Evolutionary conservation across 2,797 vertebrate species (phyloP), one percentile per base, ranked within the genome.

Genomic region (Scyliorhinus canicula): DNA sequence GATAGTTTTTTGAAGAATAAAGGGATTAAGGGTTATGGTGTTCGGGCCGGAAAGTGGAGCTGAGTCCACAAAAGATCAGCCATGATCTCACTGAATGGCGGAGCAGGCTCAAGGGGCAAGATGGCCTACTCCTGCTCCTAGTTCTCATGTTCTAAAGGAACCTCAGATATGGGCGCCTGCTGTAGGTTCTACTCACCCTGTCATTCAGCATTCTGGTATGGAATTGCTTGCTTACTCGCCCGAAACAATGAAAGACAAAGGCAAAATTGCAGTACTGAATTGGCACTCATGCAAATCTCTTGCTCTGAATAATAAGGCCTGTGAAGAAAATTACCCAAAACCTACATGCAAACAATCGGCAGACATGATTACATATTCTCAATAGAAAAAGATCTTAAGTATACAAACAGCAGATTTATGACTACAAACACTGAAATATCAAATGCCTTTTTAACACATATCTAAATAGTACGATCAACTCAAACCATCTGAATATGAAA

Each of bases 371-470:
- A 94, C 67, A 94, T 16, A 60, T 79, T 16, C 40, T 65, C 57
- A 44, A 26, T 55, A 69, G 90, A 52, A 94, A 94, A 74, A 93
- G 47, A 60, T 93, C 90, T 60, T n/a, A 50, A 74, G 65, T 31
- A n/a, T 63, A 47, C 28, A 93, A 71, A 47, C 44, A 94, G 93
- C 28, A n/a, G 35, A 71, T 71, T 71, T 35, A 31, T 40, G 65
- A 71, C 31, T 94, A 94, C 47, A 74, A 94, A 94, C 67, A 74
- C 50, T 74, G 19, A 44, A 94, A 94, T 94, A 94, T 69, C 67
- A 93, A 94, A 94, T 74, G 67, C 44, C 47, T 3, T 35, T 93
- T 47, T 19, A 14, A 57, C 28, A 74, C 47, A 19, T 50, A 74
- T 74, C 93, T 52, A 74, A 94, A 94, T 28, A 60, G 28, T 90